Evolutionary conservation across 2,113 vertebrate species (phyloP).

Genomic region (Psettodes erumei): DNA sequence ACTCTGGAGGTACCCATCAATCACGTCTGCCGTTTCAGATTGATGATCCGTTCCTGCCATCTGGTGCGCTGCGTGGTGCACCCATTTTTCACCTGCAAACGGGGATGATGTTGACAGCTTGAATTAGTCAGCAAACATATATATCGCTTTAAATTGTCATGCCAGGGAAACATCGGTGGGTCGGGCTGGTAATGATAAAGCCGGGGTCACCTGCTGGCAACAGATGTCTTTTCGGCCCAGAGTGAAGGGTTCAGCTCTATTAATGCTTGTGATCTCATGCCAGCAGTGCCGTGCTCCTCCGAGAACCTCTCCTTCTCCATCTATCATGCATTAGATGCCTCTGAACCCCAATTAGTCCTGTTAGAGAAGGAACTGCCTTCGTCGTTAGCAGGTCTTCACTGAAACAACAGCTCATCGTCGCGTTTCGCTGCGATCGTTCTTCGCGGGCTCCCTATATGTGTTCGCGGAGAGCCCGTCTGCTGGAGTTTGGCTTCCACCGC

Average conservation of each 20-base stretch:
- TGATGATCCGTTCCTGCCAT: constrained; percentile 81
- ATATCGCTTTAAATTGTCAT: constrained; percentile 78
- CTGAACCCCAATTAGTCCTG: constrained; percentile 78
- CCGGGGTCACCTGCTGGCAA: constrained; percentile 78
- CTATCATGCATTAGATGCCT: constrained; percentile 75
- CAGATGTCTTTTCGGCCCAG: constrained; percentile 82
- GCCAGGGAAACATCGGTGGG: constrained; percentile 74
- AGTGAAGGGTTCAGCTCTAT: constrained; percentile 77
- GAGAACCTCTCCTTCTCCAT: constrained; percentile 71
- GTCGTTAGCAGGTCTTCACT: constrained; percentile 62
- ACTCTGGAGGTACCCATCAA: constrained; percentile 76
- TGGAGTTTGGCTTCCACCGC: constrained; percentile 37
- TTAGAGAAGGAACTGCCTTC: constrained; percentile 64
- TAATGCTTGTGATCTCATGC: constrained; percentile 80
- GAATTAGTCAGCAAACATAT: constrained; percentile 80
- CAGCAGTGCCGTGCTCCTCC: constrained; percentile 67
- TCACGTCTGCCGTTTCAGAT: constrained; percentile 80
- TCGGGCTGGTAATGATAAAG: constrained; percentile 78
- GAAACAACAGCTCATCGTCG: constrained; percentile 50
- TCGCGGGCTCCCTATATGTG: constrained; percentile 46
- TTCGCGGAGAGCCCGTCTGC: constrained; percentile 39
- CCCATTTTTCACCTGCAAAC: constrained; percentile 83
- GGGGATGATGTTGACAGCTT: constrained; percentile 79
- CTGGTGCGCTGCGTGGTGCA: constrained; percentile 80
- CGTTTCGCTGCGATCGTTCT: constrained; percentile 48